Evolutionary conservation across 2,888 invertebrate genomes (phyloP), one percentile per base, ranked within the genome.

Genomic region (Odontomyia ornata): DNA sequence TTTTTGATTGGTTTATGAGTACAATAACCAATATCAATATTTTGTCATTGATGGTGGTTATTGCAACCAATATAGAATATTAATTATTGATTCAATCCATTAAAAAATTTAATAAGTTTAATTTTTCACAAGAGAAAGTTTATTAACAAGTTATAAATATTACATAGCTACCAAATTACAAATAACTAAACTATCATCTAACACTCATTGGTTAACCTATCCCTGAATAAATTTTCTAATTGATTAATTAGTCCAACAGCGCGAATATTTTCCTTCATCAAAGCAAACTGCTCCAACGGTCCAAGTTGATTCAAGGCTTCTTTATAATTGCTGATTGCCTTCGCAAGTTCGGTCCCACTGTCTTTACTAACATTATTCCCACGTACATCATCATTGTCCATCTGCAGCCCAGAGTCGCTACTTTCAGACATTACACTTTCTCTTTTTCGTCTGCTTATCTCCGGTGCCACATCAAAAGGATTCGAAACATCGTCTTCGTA

Each of bases 221-320:
- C 73, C n/a, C 60, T 57, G 36, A 73, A 73, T 4, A 73, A 23
- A 25, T 60, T 62, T 23, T 76, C 76, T 0, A 76, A 36, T 43
- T 76, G 76, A 60, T 76, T 69, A 18, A 76, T 56, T 1, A 76
- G 60, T n/a, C 76, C 76, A n/a, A 69, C 69, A 27, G 69, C 76
- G 18, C 76, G 67, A 21, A 69, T 27, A 57, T 76, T 69, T 25
- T 56, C 69, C 18, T 43, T 67, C 4, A 69, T 3, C 46, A 76
- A 56, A n/a, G 67, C 69, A 57, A 76, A 76, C 21, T 76, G 52
- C 43, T 76, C 76, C 76, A 76, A 23, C 18, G 76, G 76, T 18
- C 69, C 76, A 11, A 76, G 69, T 5, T 69, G 46, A 13, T 60
- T 73, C 5, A 73, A 25, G 0, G 73, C 73, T 11, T 73, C 73